These are phyloP conservation scores for Spodoptera littoralis DNA, from an alignment of 2,888 invertebrate genomes.

Conservation along the genomic window DNA sequence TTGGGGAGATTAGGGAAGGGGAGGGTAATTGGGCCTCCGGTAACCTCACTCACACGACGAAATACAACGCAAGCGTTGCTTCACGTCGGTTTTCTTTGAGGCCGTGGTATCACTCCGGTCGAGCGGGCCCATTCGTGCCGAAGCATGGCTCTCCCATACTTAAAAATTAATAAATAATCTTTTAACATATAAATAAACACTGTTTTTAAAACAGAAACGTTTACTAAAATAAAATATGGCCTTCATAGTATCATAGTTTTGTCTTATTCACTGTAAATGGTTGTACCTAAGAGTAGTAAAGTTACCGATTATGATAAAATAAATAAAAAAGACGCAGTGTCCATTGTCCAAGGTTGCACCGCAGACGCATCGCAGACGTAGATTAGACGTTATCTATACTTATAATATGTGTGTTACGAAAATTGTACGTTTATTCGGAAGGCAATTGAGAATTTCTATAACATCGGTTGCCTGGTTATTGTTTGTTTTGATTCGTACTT, in stretches of 20 bases:
- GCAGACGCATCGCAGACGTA: conserved; percentile 69
- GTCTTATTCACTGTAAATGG: too few relatives aligned
- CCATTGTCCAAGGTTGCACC: conserved; percentile 67
- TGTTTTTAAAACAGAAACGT: background rate
- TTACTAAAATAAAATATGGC: conserved; percentile 10
- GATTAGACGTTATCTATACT: conserved; percentile 61
- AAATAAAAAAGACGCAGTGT: conserved; percentile 48
- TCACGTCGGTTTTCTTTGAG: too few relatives aligned
- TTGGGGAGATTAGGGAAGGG: too few relatives aligned
- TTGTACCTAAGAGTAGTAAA: too few relatives aligned
- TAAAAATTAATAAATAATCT: too few relatives aligned
- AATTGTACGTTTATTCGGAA: conserved; percentile 16
- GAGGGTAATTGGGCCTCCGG: too few relatives aligned
- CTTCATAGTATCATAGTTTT: conserved; percentile 7
- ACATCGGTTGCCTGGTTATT: background rate
- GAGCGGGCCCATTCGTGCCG: too few relatives aligned
- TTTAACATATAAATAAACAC: too few relatives aligned
- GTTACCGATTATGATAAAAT: conserved; percentile 40
- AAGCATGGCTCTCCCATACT: too few relatives aligned
- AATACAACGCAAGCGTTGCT: too few relatives aligned
- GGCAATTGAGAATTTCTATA: background rate
- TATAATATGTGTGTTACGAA: conserved; percentile 29
- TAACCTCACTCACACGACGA: too few relatives aligned
- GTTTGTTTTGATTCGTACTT: background rate
- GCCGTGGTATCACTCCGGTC: too few relatives aligned